Base-by-base conservation (phyloP, 2,797 vertebrate species). In the Psittacula echo region DNA sequence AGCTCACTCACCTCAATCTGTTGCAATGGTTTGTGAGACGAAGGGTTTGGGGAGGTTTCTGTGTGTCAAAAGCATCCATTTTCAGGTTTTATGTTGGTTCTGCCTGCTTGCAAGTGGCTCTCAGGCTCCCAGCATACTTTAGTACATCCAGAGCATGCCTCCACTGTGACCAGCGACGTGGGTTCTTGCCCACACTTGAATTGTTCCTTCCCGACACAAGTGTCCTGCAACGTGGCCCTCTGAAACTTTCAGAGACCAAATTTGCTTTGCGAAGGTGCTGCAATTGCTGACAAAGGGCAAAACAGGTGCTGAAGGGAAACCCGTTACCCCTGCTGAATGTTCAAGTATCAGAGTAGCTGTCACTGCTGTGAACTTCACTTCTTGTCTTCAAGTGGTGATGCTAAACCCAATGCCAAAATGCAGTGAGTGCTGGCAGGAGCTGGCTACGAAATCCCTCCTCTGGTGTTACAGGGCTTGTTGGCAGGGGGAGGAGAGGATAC, bases 241-340 rank as follows among this genome's bases (percentile, higher is more conserved):
- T 88, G 22, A 53, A 11, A 16, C 48, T 91, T 60, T 93, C 76
- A 85, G 95, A 51, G 72, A 26, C 24, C 39, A 17, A 37, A 56
- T 95, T 89, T 75, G 78, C 85, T 90, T 92, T 78, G 89, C 50
- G 71, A 51, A 71, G 45, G 32, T 65, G 18, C 30, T 62, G 66
- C 61, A 96, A 93, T 39, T 78, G 85, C 92, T 94, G 87, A 48
- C 39, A 50, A 45, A 20, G 47, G 26, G 44, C 68, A 44, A 48
- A 85, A 24, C 12, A 62, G 82, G 6, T 85, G 79, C 66, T 72
- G 75, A 73, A 78, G 80, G 86, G 85, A 56, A 67, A n/a, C 81
- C 60, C 10, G 19, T 26, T 4, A 11, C 67, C 73, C 68, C 76
- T 68, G 64, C 80, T 73, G 78, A 88, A 21, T 14, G 39, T 88